Evolutionary conservation across 2,797 vertebrate species (phyloP).

Genomic region (Centropyge bicolor): DNA sequence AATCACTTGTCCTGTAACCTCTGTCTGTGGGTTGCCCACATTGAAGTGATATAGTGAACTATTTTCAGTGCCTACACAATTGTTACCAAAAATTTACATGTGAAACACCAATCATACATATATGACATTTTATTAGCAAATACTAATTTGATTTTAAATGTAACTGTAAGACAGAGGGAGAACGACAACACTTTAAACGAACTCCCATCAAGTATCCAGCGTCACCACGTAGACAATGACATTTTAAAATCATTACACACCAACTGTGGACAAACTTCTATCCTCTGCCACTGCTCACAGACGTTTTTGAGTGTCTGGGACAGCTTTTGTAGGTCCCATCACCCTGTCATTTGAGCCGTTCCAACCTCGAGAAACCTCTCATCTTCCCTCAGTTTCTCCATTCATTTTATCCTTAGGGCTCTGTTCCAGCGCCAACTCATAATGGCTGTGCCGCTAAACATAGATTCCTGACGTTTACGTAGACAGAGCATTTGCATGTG

Average conservation of each 20-base stretch:
- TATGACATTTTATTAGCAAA: neutral
- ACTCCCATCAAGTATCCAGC: neutral
- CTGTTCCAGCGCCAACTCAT: conserved; percentile 47
- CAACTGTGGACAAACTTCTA: conserved; percentile 28
- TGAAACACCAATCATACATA: neutral
- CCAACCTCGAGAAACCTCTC: conserved; percentile 61
- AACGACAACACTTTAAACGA: neutral
- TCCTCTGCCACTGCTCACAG: conserved; percentile 17
- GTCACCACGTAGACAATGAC: neutral
- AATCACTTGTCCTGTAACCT: neutral
- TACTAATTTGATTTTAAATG: neutral
- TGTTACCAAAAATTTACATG: neutral
- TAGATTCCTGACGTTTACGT: conserved; percentile 48
- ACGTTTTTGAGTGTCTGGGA: conserved; percentile 44
- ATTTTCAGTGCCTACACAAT: neutral
- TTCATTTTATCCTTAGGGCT: conserved; percentile 54
- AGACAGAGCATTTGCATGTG: conserved; percentile 51
- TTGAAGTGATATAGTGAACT: too few relatives aligned
- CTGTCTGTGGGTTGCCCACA: too few relatives aligned
- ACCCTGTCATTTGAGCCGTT: conserved; percentile 65
- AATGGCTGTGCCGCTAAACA: conserved; percentile 62
- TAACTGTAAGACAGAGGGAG: neutral
- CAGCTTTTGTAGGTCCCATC: conserved; percentile 50
- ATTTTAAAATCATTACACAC: conserved; percentile 11
- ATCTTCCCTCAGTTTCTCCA: conserved; percentile 55